Percentiles rank a stretch among this genome's conserved stretches.
Evolutionary conservation across 2,797 vertebrate species (phyloP).

Genomic region (Danio kyathit): DNA sequence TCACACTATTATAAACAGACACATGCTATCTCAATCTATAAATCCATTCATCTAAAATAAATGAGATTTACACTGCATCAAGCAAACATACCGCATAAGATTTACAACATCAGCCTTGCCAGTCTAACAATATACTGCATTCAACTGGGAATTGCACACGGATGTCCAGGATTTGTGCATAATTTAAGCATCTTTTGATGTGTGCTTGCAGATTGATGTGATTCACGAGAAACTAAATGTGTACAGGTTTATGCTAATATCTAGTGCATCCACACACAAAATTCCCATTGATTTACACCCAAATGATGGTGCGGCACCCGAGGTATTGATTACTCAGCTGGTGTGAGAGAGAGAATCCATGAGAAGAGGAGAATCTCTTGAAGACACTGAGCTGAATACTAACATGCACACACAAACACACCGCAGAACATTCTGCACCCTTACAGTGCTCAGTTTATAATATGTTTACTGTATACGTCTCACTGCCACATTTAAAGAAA

Average conservation of each 20-base stretch:
- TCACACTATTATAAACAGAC: no score
- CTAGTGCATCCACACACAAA: slow-evolving; percentile 1
- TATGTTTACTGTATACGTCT: background rate
- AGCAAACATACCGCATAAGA: background rate
- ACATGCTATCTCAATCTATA: no score
- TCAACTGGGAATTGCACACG: slow-evolving; percentile 6
- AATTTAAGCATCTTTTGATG: slow-evolving; percentile 10
- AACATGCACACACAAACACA: slow-evolving; percentile 20
- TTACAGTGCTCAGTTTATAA: background rate
- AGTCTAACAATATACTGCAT: slow-evolving; percentile 13
- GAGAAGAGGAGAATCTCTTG: slow-evolving; percentile 25
- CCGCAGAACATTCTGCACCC: slow-evolving; percentile 1
- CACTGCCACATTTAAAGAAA: background rate
- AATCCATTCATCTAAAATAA: background rate
- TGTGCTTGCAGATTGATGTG: background rate
- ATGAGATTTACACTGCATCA: slow-evolving; percentile 5
- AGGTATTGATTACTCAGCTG: slow-evolving; percentile 49
- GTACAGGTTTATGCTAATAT: slow-evolving; percentile 28
- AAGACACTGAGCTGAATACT: slow-evolving; percentile 41
- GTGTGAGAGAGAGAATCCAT: slow-evolving; percentile 26
- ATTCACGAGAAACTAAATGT: slow-evolving; percentile 40
- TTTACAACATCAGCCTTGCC: background rate
- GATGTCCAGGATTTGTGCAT: slow-evolving; percentile 8
- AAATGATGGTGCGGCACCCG: slow-evolving; percentile 46
- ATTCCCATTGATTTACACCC: slow-evolving; percentile 40